These are phyloP conservation scores for Mormyrus iriodes DNA, from an alignment of 2,113 vertebrate genomes.

Conservation along the genomic window DNA sequence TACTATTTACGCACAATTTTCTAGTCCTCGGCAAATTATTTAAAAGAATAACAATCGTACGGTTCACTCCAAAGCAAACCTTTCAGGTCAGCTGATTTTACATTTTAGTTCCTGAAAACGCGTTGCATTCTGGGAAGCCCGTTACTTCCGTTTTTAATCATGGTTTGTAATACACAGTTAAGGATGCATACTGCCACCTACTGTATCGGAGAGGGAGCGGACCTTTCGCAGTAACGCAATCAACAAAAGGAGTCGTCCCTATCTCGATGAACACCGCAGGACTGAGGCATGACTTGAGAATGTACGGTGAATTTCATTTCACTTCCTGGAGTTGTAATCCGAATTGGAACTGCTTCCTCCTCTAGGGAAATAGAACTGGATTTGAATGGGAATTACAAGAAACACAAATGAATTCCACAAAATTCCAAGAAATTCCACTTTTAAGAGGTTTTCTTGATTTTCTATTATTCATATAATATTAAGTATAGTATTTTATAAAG, in stretches of 20 bases:
- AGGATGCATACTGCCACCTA: not conserved
- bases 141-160: not conserved
- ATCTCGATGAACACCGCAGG: not conserved
- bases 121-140: not conserved
- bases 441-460: too few relatives aligned
- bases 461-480: too few relatives aligned
- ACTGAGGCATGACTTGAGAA: not conserved
- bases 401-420: too few relatives aligned
- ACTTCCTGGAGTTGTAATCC: not conserved
- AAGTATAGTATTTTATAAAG: not conserved
- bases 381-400: too few relatives aligned
- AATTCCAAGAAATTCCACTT: too few relatives aligned
- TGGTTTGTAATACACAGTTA: not conserved
- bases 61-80: not conserved
- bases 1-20: not conserved
- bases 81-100: slow-evolving; percentile 15
- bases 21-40: not conserved
- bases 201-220: not conserved
- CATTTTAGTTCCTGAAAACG: slow-evolving; percentile 13
- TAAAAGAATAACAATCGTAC: not conserved
- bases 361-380: too few relatives aligned
- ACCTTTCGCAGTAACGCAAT: not conserved
- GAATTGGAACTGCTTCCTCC: not conserved
- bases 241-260: not conserved
- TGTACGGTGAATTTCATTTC: not conserved